phyloP scores from a whole-genome alignment of 2,113 vertebrate species.

The Nipponia nippon region DNA sequence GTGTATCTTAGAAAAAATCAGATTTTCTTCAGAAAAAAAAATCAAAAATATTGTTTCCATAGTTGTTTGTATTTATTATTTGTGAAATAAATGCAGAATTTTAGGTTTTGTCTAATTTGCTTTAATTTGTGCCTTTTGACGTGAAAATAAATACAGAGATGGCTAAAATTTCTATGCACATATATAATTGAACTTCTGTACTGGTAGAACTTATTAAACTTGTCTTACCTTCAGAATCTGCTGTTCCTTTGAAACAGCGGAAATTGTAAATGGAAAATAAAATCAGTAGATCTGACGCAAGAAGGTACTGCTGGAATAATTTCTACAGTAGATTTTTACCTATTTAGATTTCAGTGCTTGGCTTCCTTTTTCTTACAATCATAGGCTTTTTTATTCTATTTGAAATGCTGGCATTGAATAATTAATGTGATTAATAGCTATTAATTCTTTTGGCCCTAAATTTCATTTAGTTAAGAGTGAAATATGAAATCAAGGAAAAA shows the following conservation, averaged over 20 bases:
- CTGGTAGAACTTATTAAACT: not conserved
- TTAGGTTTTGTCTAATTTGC: not conserved
- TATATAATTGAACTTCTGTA: not conserved
- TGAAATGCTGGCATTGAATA: not conserved
- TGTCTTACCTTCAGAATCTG: not conserved
- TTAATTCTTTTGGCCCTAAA: not conserved
- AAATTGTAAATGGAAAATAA: not conserved
- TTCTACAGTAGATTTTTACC: not conserved
- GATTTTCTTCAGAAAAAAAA: not conserved
- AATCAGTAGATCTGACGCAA: not conserved
- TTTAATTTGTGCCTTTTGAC: slow-evolving; percentile 14
- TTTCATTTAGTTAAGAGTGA: not conserved
- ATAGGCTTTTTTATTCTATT: not conserved
- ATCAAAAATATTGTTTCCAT: not conserved
- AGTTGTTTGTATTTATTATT: slow-evolving; percentile 38
- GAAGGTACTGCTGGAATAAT: not conserved
- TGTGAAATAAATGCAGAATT: slow-evolving; percentile 43
- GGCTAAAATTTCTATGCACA: not conserved
- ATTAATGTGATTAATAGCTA: not conserved
- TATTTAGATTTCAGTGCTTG: not conserved
- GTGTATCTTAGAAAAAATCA: not conserved
- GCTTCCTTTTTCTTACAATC: not conserved
- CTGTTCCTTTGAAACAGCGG: not conserved
- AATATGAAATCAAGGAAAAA: not conserved
- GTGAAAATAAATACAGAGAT: not conserved